Evolutionary conservation across 2,888 invertebrate genomes (phyloP).

Genomic region (Alentia gelatinosa): DNA sequence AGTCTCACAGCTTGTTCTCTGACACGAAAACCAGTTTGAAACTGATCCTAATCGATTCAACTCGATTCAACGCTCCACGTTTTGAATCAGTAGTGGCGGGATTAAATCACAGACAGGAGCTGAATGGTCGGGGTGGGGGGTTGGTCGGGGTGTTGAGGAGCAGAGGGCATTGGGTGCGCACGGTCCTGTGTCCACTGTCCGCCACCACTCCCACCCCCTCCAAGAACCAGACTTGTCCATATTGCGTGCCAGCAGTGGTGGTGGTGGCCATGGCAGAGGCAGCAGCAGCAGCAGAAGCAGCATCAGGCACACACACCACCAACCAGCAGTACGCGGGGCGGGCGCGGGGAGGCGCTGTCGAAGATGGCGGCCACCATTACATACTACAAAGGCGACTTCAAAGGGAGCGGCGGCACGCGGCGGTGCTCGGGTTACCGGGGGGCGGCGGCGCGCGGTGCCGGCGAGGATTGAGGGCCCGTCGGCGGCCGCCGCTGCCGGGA

Average conservation of each 20-base stretch:
- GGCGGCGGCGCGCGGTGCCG: slow-evolving; percentile 26
- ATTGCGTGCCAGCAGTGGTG: not conserved
- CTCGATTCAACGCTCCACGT: no score
- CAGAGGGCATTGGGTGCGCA: no score
- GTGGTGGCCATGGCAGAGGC: no score
- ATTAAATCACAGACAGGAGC: no score
- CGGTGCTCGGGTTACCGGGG: not conserved
- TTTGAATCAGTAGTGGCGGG: no score
- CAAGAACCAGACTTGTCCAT: not conserved
- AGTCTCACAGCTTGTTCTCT: no score
- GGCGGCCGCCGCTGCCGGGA: slow-evolving; percentile 11
- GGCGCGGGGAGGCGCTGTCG: not conserved
- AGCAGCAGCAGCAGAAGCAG: not conserved
- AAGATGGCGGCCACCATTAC: slow-evolving; percentile 52
- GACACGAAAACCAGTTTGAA: no score
- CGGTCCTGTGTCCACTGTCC: not conserved
- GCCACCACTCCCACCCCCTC: not conserved
- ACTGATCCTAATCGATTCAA: no score
- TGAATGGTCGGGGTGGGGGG: no score
- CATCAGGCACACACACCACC: not conserved
- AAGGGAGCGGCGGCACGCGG: slow-evolving; percentile 9
- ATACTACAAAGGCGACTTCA: slow-evolving; percentile 51
- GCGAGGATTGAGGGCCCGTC: not conserved
- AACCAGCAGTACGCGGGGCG: not conserved
- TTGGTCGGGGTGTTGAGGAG: no score